A percentile compares a stretch with the other conserved stretches of the same genome.
These are phyloP conservation scores for Macroglossus sobrinus DNA, from an alignment of 2,113 vertebrate genomes.

Conservation along the genomic window DNA sequence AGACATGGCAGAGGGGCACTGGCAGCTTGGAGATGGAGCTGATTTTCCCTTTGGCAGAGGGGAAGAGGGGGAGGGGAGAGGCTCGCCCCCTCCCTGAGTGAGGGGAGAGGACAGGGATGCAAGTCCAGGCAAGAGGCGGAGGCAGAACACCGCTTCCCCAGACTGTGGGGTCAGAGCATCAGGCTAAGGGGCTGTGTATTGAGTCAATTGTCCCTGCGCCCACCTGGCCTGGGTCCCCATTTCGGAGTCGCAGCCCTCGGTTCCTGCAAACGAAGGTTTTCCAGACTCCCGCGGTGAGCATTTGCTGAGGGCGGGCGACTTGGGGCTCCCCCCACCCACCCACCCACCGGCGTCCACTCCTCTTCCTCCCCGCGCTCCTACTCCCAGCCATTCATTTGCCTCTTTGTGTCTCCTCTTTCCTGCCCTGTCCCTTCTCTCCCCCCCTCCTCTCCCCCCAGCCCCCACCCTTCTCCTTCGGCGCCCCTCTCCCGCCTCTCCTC, in stretches of 20 bases:
- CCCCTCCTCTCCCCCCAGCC: neutral
- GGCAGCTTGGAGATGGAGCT: conserved; percentile 44
- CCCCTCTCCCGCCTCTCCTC: neutral
- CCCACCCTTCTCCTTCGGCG: neutral
- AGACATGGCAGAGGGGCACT: conserved; percentile 70
- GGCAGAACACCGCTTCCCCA: neutral
- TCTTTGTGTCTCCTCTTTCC: conserved; percentile 43
- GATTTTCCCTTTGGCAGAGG: conserved; percentile 70
- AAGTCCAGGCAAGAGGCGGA: conserved; percentile 44
- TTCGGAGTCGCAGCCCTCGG: neutral
- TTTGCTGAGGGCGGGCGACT: neutral
- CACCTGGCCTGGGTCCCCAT: neutral
- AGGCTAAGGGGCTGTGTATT: neutral
- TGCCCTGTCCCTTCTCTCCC: conserved; percentile 5
- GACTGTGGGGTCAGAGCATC: neutral
- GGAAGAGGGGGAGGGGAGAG: conserved; percentile 34
- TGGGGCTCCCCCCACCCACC: too few relatives aligned
- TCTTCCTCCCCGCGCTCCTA: neutral
- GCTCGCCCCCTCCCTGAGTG: neutral
- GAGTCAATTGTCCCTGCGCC: neutral
- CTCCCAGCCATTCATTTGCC: neutral
- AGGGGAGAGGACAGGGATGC: conserved; percentile 52
- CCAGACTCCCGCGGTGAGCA: neutral
- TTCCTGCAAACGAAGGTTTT: neutral
- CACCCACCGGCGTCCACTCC: neutral